A percentile compares a stretch with the other conserved stretches of the same genome.
Evolutionary conservation across 2,888 invertebrate species (phyloP).

Genomic region (Camptogramma bilineatum): DNA sequence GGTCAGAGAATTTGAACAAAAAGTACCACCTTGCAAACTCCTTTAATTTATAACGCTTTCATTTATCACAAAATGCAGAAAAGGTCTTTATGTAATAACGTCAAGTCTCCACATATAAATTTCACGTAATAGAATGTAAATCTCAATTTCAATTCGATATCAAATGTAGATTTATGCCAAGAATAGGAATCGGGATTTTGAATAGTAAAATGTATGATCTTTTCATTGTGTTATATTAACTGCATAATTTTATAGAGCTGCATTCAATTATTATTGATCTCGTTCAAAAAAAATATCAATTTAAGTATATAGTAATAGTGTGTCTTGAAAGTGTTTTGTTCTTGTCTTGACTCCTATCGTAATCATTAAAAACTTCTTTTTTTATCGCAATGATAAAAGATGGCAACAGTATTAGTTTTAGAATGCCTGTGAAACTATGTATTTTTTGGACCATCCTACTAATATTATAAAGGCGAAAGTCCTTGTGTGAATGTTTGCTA

Average conservation of each 20-base stretch:
- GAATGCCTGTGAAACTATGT: no score
- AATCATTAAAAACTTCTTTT: no score
- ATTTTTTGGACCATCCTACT: no score
- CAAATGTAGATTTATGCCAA: conserved; percentile 37
- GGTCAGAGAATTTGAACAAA: neutral
- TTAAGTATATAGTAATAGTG: no score
- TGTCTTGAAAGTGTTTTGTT: no score
- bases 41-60: conserved; percentile 19
- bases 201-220: conserved; percentile 13
- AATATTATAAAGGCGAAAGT: no score
- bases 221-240: conserved; percentile 2
- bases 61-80: conserved; percentile 33
- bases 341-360: no score
- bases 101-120: conserved; percentile 39
- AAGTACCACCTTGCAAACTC: conserved; percentile 12
- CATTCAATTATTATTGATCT: no score
- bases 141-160: conserved; percentile 38
- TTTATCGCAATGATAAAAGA: no score
- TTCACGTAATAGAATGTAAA: conserved; percentile 39
- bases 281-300: no score
- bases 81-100: conserved; percentile 38
- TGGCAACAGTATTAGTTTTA: no score
- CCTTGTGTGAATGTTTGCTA: no score
- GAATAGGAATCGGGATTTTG: conserved; percentile 14
- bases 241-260: neutral